Base-by-base conservation (phyloP, 2,888 invertebrate species). In the Hypercompe scribonia region DNA sequence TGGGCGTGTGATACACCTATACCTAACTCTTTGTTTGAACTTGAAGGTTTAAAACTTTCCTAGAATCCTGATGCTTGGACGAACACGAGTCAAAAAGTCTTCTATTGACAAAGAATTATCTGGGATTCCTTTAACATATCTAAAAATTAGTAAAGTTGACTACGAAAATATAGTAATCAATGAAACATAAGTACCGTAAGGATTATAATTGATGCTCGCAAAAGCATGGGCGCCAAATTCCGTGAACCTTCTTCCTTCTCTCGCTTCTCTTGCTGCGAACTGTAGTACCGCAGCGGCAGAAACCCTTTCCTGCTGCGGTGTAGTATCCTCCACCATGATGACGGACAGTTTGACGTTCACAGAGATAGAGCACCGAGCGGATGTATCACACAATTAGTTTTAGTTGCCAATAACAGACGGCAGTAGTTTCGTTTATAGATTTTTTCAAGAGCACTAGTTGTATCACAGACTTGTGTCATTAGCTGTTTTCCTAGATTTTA, bases 211-310 rank as follows among this genome's bases (percentile, higher is more conserved):
- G 84, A 95, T 90, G 89, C 92, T 93, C 0, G 95, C 94, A 78
- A 93, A 93, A 2, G 95, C 95, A 50, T 95, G 95, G 0, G 95
- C 94, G 0, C 94, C 94, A 54, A 95, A 95, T 77, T 95, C 95
- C 0, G 94, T 87, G 58, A 92, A 89, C 36, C 95, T 85, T 8
- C 95, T 80, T 0, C 95, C 95, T 76, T 95, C 95, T 46, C 94
- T 83, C 34, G 95, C 93, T 80, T 95, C 95, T 69, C 94, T 87
- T 1, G 95, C 95, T 18, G 95, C 95, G 68, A 92, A 92, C 79
- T 95, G 94, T 3, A 95, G 85, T 10, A 95, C 93, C 0, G 95
- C 95, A 8, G 95, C 94, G 4, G 95, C 95, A 0, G 95, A 95
- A 54, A 95, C 90, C 58, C 93, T 84, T 68, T 87, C 87, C 79